Base-by-base conservation (phyloP, 2,113 vertebrate species). In the Syngnathus scovelli region DNA sequence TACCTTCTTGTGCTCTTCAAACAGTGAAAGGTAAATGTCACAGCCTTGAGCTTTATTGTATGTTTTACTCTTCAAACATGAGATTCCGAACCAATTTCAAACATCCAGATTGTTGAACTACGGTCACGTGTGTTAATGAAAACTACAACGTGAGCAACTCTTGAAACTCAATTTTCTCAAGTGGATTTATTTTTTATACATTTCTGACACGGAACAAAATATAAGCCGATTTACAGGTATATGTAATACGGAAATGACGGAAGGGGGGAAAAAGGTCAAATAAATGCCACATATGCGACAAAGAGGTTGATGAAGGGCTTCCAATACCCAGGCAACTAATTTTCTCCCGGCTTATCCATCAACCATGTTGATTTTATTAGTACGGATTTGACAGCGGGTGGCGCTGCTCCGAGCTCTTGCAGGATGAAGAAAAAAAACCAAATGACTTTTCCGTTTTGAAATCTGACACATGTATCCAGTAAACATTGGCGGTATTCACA, bases 301-400 rank as follows among this genome's bases (percentile, higher is more conserved):
- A 71, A 44, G 76, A 77, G 67, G 76, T 79, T 87, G 86, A 89
- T 87, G 82, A 81, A 87, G 74, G 69, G 77, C 75, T 81, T 13
- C 27, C 65, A 15, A 78, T 68, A 71, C 67, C 68, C 74, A 84
- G 82, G 87, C 86, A 86, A 89, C 83, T 83, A 83, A 84, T 87
- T 87, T 85, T 85, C 73, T 49, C 67, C 60, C 78, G 81, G 85
- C 85, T 88, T 87, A 89, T 88, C 82, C 78, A 71, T 89, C 86
- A 88, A 72, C 79, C 75, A 70, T 74, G 85, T 86, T 87, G 83
- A 88, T 86, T 87, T 85, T 71, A 86, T 88, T 87, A 84, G 81
- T 77, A 0, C 37, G 64, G 52, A 69, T 52, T 71, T 88, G 86
- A 88, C 82, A 86, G 82, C 71, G 18, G 78, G 76, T 77, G 77